Percentiles rank a stretch among this genome's conserved stretches.
These are phyloP conservation scores for Pogonophryne albipinna DNA, from an alignment of 2,797 vertebrate species.

Conservation along the genomic window DNA sequence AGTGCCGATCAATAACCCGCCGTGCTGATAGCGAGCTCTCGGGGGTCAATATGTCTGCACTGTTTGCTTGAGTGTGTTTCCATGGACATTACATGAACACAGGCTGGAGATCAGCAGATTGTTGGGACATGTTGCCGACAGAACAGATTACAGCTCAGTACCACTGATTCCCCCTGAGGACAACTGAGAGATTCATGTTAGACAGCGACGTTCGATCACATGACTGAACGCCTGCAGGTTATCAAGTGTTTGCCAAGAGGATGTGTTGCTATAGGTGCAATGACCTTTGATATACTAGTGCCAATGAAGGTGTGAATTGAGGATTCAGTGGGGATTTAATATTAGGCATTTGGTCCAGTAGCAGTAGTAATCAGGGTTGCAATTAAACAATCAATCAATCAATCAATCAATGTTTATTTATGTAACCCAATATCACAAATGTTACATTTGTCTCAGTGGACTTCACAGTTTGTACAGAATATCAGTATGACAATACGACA, in stretches of 20 bases:
- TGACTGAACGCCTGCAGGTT: not conserved
- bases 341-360: not conserved
- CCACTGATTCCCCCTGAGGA: not conserved
- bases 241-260: not conserved
- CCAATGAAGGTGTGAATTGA: not conserved
- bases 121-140: not conserved
- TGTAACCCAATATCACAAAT: no score
- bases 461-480: no score
- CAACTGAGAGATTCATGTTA: no score
- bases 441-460: no score
- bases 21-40: constrained; percentile 38
- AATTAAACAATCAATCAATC: no score
- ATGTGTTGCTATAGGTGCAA: not conserved
- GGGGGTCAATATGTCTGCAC: constrained; percentile 10
- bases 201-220: not conserved
- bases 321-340: not conserved
- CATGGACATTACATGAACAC: constrained; percentile 22
- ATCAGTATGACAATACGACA: no score
- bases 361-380: not conserved
- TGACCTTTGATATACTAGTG: constrained; percentile 11
- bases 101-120: not conserved
- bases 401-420: no score
- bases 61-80: constrained; percentile 29
- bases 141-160: not conserved
- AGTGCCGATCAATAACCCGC: constrained; percentile 56